A percentile compares a stretch with the other conserved stretches of the same genome.
phyloP scores from a whole-genome alignment of 2,797 vertebrate genomes.

The Leptoclinus maculatus region DNA sequence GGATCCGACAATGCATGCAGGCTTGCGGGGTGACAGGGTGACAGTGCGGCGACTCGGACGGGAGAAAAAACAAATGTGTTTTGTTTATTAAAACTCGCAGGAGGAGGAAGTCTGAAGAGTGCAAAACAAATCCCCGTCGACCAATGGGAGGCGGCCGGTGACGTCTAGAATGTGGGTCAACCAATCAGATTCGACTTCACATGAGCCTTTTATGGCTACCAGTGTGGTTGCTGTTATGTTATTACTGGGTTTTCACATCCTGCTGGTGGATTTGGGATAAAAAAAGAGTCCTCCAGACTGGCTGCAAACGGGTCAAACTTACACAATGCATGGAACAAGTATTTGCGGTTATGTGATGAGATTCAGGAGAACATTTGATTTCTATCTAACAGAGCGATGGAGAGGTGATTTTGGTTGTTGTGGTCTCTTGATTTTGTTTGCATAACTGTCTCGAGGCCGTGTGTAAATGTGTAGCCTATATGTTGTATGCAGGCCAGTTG shows the following conservation, averaged over 20 bases:
- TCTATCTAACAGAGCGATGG: not conserved
- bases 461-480: not conserved
- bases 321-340: not conserved
- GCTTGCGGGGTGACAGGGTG: conserved; percentile 25
- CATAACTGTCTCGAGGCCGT: not conserved
- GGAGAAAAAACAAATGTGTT: conserved; percentile 53
- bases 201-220: conserved; percentile 58
- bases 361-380: not conserved
- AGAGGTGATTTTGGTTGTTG: conserved; percentile 1
- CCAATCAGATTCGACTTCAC: conserved; percentile 74
- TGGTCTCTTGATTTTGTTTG: conserved; percentile 27
- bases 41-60: conserved; percentile 30
- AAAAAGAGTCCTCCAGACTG: not conserved
- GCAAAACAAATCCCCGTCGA: conserved; percentile 76
- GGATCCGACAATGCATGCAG: conserved; percentile 22
- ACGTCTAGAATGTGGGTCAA: conserved; percentile 77
- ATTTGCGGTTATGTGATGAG: not conserved
- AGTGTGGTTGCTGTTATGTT: conserved; percentile 22
- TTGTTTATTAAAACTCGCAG: conserved; percentile 83
- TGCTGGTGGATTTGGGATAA: not conserved
- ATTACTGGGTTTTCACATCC: conserved; percentile 25
- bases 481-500: not conserved
- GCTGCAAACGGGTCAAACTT: not conserved
- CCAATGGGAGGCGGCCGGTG: conserved; percentile 73
- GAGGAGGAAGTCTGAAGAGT: conserved; percentile 73